A percentile compares a stretch with the other conserved stretches of the same genome.
Evolutionary conservation across 1,140 invertebrate species (phyloP).

Genomic region (Bursaphelenchus mucronatus): DNA sequence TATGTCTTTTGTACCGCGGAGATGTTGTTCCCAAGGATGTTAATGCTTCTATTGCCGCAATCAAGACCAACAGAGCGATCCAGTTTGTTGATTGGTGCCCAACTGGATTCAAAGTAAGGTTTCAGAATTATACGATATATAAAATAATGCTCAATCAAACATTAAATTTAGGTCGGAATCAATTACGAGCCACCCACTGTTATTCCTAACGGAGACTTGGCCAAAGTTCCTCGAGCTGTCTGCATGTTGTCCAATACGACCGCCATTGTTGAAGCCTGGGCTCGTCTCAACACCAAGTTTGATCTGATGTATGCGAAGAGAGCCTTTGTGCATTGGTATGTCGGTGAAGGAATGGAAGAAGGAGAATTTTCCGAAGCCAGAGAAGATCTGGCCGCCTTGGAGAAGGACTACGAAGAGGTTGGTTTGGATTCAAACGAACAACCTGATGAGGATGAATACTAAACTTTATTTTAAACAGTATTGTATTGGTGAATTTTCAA

Average conservation of each 20-base stretch:
- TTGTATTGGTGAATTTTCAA: too few species aligned
- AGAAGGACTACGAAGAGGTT: slow-evolving; percentile 44
- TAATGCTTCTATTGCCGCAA: slow-evolving; percentile 73
- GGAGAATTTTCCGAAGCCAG: slow-evolving; percentile 59
- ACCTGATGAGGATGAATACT: slow-evolving; percentile 26
- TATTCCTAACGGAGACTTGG: slow-evolving; percentile 68
- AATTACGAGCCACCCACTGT: slow-evolving; percentile 64
- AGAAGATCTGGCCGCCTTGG: slow-evolving; percentile 45
- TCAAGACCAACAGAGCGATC: slow-evolving; percentile 57
- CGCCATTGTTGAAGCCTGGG: slow-evolving; percentile 38
- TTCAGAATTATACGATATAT: background rate
- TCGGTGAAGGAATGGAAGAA: slow-evolving; percentile 48
- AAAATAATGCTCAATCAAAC: background rate
- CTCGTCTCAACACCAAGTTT: slow-evolving; percentile 65
- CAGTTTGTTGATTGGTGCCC: slow-evolving; percentile 67
- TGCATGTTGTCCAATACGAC: slow-evolving; percentile 45
- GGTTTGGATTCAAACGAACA: slow-evolving; percentile 28
- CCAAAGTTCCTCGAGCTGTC: slow-evolving; percentile 69
- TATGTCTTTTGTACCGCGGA: slow-evolving; percentile 59
- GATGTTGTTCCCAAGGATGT: slow-evolving; percentile 64
- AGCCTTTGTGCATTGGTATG: slow-evolving; percentile 70
- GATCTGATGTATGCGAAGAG: slow-evolving; percentile 68
- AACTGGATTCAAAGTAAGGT: slow-evolving; percentile 7
- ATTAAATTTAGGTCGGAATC: slow-evolving; percentile 63
- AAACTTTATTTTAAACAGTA: background rate